Conservation (phyloP, 2,797 vertebrate species). For the Pristis pectinata region DNA sequence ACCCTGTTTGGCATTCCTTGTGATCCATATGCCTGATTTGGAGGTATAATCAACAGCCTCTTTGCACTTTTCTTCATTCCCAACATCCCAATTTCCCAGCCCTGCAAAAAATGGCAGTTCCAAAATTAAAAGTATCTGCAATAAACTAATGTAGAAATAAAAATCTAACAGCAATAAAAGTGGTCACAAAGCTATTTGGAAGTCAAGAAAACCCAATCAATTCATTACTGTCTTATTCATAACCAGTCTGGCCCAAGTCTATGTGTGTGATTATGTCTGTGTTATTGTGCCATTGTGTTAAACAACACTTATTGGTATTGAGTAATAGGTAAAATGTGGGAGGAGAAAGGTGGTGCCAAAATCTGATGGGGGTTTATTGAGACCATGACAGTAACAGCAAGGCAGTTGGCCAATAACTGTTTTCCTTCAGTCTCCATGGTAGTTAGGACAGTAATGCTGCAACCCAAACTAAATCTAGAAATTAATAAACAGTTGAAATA, state of each 20-base stretch:
- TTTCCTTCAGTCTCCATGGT: neutral
- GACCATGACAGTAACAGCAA: neutral
- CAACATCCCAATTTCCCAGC: conserved; percentile 90
- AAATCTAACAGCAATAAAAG: neutral
- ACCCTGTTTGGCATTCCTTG: conserved; percentile 72
- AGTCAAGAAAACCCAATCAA: neutral
- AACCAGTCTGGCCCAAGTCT: neutral
- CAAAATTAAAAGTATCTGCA: neutral
- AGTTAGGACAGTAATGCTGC: neutral
- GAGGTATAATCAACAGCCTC: conserved; percentile 75
- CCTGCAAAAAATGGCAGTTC: conserved; percentile 54
- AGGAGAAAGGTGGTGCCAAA: neutral
- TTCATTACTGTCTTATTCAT: neutral
- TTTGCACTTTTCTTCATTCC: conserved; percentile 81
- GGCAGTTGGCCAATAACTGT: neutral
- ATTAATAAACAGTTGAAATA: neutral
- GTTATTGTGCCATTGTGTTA: neutral
- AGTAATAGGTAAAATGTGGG: neutral
- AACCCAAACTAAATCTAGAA: neutral
- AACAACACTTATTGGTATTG: neutral
- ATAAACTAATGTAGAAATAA: neutral
- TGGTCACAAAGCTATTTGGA: neutral
- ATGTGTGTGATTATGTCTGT: neutral
- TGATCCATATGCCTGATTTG: conserved; percentile 67
- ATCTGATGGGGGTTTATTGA: neutral